Evolutionary conservation across 1,140 invertebrate genomes (phyloP).

Genomic region (Calliopsis andreniformis): DNA sequence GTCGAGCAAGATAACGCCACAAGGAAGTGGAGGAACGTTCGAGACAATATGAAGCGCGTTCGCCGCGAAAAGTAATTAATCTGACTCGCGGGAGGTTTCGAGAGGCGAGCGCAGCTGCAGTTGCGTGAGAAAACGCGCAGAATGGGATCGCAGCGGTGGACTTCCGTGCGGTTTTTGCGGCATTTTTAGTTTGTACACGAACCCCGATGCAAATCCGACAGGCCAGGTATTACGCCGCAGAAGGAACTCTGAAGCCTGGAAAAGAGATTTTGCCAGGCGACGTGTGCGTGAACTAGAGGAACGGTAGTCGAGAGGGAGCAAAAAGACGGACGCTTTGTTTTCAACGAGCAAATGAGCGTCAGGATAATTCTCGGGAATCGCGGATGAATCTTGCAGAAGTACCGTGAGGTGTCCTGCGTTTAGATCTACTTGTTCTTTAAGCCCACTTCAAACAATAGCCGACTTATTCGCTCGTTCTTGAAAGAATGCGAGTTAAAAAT

Average conservation of each 20-base stretch:
- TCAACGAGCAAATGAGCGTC: too few species aligned
- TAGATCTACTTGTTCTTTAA: too few species aligned
- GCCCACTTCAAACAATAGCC: too few species aligned
- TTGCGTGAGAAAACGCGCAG: constrained; percentile 2
- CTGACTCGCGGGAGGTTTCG: constrained; percentile 4
- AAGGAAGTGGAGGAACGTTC: background rate
- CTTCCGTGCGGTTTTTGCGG: background rate
- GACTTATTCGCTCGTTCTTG: too few species aligned
- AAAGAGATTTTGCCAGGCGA: constrained; percentile 13
- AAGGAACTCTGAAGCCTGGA: background rate
- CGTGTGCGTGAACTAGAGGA: too few species aligned
- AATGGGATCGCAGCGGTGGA: background rate
- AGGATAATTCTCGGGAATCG: too few species aligned
- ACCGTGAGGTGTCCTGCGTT: too few species aligned
- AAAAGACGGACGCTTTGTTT: background rate
- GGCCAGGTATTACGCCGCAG: background rate
- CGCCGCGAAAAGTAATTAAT: constrained; percentile 9
- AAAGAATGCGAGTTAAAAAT: too few species aligned
- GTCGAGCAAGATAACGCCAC: background rate
- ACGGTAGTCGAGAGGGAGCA: background rate
- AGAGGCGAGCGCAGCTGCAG: background rate
- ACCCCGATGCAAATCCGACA: too few species aligned
- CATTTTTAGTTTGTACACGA: background rate
- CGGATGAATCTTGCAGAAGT: too few species aligned
- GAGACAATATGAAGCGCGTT: background rate